Conservation (phyloP, 1,140 invertebrate species). For the Drosophila bipectinata region DNA sequence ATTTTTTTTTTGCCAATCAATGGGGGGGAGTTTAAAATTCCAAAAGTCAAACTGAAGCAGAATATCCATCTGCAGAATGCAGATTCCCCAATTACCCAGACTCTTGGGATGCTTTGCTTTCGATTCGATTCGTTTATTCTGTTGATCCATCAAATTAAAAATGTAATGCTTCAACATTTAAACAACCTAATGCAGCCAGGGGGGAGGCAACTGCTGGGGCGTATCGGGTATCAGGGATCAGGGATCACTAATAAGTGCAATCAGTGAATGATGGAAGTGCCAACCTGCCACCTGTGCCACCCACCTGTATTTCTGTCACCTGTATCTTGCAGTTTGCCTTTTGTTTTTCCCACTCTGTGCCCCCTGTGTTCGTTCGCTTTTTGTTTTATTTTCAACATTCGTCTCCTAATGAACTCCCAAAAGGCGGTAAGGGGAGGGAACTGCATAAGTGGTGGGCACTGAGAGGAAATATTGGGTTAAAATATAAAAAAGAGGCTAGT, state of each 20-base stretch:
- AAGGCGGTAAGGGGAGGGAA: background rate
- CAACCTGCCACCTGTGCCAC: background rate
- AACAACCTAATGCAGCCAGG: constrained; percentile 56
- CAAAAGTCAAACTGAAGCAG: constrained; percentile 53
- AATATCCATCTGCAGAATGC: constrained; percentile 9
- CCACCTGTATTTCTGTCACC: constrained; percentile 3
- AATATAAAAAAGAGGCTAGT: too few relatives aligned
- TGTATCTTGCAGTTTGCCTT: constrained; percentile 48
- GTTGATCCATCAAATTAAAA: constrained; percentile 83
- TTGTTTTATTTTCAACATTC: constrained; percentile 65
- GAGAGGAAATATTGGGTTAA: background rate
- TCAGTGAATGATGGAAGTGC: constrained; percentile 45
- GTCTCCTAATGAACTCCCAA: constrained; percentile 75
- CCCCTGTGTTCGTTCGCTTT: constrained; percentile 30
- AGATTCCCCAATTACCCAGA: constrained; percentile 56
- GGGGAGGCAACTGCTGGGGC: too few relatives aligned
- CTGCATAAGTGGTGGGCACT: background rate
- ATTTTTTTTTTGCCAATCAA: constrained; percentile 20
- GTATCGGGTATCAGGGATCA: constrained; percentile 3
- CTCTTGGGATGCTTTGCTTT: constrained; percentile 61
- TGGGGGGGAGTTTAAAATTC: constrained; percentile 7
- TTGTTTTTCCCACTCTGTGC: constrained; percentile 29
- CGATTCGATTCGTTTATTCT: constrained; percentile 69
- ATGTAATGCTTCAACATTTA: constrained; percentile 81
- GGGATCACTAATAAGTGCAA: constrained; percentile 77